Evolutionary conservation across 1,140 invertebrate species (phyloP).

Genomic region (Apis laboriosa): DNA sequence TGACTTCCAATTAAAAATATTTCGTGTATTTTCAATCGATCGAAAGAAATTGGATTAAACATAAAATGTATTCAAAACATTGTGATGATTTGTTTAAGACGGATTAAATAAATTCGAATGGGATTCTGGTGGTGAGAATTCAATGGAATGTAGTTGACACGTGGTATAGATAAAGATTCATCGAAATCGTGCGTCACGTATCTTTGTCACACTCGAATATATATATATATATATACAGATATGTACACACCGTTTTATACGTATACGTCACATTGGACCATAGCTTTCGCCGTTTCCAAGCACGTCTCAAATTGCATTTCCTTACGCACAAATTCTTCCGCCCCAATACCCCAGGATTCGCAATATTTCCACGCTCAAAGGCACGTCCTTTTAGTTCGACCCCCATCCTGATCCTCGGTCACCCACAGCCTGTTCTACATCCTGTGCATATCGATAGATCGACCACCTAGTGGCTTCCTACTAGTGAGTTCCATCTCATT

Average conservation of each 20-base stretch:
- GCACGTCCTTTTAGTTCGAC: slow-evolving; percentile 39
- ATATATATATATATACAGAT: background rate
- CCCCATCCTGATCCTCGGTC: slow-evolving; percentile 34
- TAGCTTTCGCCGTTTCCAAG: slow-evolving; percentile 35
- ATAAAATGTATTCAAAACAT: background rate
- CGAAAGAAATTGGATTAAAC: no score
- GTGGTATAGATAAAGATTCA: slow-evolving; percentile 4
- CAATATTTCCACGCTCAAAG: slow-evolving; percentile 56
- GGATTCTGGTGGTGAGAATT: no score
- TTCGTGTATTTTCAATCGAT: no score
- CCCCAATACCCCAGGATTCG: slow-evolving; percentile 43
- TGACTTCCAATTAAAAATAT: no score
- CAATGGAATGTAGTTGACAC: no score
- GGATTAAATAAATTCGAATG: no score
- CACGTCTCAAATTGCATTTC: slow-evolving; percentile 55
- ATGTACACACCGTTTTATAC: background rate
- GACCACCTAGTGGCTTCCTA: background rate
- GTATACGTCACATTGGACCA: background rate
- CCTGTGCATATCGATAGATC: slow-evolving; percentile 59
- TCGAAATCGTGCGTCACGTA: background rate
- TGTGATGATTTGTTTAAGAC: background rate
- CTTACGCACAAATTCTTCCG: slow-evolving; percentile 53
- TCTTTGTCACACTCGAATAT: slow-evolving; percentile 5
- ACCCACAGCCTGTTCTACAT: slow-evolving; percentile 16
- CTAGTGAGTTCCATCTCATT: background rate